phyloP scores from a whole-genome alignment of 2,113 vertebrate species.

The Camelus bactrianus region DNA sequence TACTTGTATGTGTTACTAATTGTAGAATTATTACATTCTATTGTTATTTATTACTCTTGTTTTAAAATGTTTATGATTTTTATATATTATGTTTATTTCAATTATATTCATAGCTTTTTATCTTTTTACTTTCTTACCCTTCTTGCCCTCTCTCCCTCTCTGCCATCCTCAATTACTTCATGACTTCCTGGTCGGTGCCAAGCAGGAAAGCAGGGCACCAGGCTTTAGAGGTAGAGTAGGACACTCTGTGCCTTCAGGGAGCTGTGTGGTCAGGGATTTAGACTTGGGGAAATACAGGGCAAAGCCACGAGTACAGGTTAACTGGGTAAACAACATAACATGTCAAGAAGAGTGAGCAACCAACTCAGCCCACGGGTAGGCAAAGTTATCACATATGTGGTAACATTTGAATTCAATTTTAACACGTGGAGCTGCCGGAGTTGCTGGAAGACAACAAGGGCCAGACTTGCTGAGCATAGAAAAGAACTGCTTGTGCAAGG shows the following conservation, averaged over 20 bases:
- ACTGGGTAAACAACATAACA: not conserved
- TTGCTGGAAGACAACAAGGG: not conserved
- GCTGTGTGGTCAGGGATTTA: not conserved
- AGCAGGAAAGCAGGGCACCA: not conserved
- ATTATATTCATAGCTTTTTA: not conserved
- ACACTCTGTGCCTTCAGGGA: not conserved
- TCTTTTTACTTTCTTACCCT: not conserved
- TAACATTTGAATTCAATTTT: not conserved
- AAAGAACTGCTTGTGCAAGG: not conserved
- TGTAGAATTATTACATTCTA: not conserved
- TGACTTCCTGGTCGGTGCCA: not conserved
- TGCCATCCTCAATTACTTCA: not conserved
- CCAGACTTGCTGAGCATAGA: too few relatives aligned
- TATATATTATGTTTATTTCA: not conserved
- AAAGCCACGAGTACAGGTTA: not conserved
- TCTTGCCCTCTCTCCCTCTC: not conserved
- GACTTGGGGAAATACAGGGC: not conserved
- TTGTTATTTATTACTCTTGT: not conserved
- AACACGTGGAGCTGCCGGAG: fast-evolving
- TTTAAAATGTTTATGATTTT: not conserved
- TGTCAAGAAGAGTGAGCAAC: not conserved
- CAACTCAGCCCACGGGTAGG: not conserved
- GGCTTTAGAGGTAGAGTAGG: not conserved
- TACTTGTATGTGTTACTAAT: not conserved
- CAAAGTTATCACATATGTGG: not conserved